These are phyloP conservation scores for Drosophila orena DNA, from an alignment of 1,140 invertebrate species.

Conservation along the genomic window DNA sequence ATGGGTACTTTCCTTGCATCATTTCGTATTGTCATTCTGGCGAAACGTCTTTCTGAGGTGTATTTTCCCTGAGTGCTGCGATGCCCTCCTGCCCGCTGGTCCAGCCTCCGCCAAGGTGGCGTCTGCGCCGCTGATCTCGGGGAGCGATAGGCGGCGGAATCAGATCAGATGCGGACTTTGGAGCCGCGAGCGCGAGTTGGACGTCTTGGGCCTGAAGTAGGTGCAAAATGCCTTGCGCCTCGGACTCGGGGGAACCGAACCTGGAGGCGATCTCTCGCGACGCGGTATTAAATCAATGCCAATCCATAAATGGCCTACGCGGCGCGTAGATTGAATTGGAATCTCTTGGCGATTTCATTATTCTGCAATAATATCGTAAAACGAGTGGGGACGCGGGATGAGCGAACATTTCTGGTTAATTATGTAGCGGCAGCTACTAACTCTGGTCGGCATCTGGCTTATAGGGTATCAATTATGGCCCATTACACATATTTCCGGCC, in stretches of 20 bases:
- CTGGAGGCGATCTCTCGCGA: constrained; percentile 34
- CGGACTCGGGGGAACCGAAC: constrained; percentile 64
- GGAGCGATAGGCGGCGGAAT: constrained; percentile 74
- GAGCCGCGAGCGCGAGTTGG: constrained; percentile 39
- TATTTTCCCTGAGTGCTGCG: constrained; percentile 8
- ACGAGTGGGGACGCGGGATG: constrained; percentile 30
- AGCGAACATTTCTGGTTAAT: constrained; percentile 51
- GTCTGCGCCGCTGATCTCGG: constrained; percentile 64
- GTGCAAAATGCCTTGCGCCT: constrained; percentile 84
- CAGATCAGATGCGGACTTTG: constrained; percentile 76
- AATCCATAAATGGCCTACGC: constrained; percentile 79
- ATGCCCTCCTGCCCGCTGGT: constrained; percentile 12
- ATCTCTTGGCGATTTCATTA: constrained; percentile 79
- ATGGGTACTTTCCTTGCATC: too few relatives aligned
- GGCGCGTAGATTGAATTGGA: constrained; percentile 74
- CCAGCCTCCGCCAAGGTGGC: constrained; percentile 47
- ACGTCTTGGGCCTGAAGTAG: constrained; percentile 46
- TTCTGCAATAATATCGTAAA: constrained; percentile 75
- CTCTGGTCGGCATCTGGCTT: neutral
- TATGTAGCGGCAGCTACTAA: constrained; percentile 25
- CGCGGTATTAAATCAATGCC: constrained; percentile 83
- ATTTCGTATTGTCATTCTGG: too few relatives aligned
- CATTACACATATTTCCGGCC: constrained; percentile 4
- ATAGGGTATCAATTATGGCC: constrained; percentile 14
- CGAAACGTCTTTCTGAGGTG: neutral